Evolutionary conservation across 2,888 invertebrate species (phyloP), one percentile per base, ranked within the genome.

Genomic region (Limenitis camilla): DNA sequence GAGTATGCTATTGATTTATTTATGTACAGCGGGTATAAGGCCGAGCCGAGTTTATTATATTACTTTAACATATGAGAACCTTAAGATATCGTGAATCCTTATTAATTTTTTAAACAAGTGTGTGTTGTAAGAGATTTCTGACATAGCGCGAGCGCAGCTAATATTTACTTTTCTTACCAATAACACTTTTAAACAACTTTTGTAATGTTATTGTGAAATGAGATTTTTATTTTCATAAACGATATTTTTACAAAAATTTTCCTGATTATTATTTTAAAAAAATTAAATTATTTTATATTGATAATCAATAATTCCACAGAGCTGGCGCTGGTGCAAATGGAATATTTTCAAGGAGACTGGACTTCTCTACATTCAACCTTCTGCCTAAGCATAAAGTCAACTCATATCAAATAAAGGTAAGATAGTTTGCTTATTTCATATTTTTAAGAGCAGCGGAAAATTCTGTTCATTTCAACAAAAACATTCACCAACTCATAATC

Each of bases 391-490:
- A 96, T 80, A 98, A 98, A 89, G 93, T 97, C 79, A 99, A 99
- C 91, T 97, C 98, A 74, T 98, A 98, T 90, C 97, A 98, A 91
- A 98, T 99, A 80, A 98, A 98, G 96, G 97, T 96, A 89, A 91
- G 92, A 40, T 31, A 40, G 49, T 39, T 51, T 44, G 45, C 5
- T 32, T 27, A 32, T 30, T 40, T 19, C 35, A 32, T 27, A 31
- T 28, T 39, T n/a, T 6, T 35, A 32, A 35, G 6, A 40, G 31
- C 9, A 36, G 32, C 19, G 19, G 19, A 19, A 19, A 19, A 19
- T 19, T 19, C 19, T 19, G 1, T 19, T 19, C 19, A 19, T 19
- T 19, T 19, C n/a, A 19, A 19, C 19, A 1, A 19, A 19, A 19
- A 19, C 19, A 19, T 2, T 19, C 3, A 19, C n/a, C 2, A 19